A percentile compares a stretch with the other conserved stretches of the same genome.
Conservation (phyloP, 1,140 invertebrate genomes). For the Zophobas morio region DNA sequence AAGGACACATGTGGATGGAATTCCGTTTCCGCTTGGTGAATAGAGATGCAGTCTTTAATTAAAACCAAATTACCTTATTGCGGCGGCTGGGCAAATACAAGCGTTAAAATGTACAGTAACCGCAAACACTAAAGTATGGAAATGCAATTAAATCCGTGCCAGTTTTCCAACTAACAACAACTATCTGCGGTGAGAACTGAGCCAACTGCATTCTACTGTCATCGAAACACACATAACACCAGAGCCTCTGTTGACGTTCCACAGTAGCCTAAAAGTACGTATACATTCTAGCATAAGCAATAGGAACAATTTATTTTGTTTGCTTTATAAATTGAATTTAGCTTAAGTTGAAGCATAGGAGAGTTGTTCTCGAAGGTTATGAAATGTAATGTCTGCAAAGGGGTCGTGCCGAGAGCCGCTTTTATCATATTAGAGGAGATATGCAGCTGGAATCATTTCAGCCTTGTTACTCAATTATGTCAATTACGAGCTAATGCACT, state of each 20-base stretch:
- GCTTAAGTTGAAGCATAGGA: conserved; percentile 20
- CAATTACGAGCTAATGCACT: conserved; percentile 23
- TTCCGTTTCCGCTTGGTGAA: not conserved
- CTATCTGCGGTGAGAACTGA: conserved; percentile 49
- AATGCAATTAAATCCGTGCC: conserved; percentile 50
- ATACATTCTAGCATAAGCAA: conserved; percentile 21
- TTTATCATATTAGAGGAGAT: conserved; percentile 37
- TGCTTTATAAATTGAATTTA: conserved; percentile 38
- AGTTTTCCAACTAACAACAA: conserved; percentile 50
- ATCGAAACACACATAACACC: conserved; percentile 13
- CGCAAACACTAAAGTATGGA: conserved; percentile 48
- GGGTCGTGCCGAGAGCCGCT: not conserved
- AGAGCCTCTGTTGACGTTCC: conserved; percentile 10
- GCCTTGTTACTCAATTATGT: conserved; percentile 31
- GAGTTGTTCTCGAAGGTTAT: conserved; percentile 17
- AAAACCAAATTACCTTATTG: conserved; percentile 29
- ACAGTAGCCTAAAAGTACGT: not conserved
- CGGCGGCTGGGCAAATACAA: conserved; percentile 29
- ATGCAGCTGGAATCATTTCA: conserved; percentile 30
- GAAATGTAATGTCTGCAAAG: conserved; percentile 15
- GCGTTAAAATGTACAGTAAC: conserved; percentile 44
- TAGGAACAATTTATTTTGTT: conserved; percentile 36
- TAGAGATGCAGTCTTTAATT: conserved; percentile 5
- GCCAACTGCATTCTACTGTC: conserved; percentile 44
- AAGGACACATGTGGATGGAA: no score